phyloP scores from a whole-genome alignment of 2,113 vertebrate species.

The Phyllostomus hastatus region DNA sequence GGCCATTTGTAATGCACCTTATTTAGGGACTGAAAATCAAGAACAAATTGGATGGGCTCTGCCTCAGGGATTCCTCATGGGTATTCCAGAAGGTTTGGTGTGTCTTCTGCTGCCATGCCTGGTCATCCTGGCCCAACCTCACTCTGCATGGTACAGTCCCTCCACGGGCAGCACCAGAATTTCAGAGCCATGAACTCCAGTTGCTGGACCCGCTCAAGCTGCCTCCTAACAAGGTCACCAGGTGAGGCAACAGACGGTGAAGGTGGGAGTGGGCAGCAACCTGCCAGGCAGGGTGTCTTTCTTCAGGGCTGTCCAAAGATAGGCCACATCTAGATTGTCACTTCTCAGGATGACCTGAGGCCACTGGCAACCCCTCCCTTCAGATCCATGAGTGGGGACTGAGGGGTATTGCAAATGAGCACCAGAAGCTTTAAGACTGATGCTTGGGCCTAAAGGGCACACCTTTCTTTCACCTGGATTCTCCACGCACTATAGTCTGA shows the following conservation, averaged over 20 bases:
- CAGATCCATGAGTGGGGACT: not conserved
- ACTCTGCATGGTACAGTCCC: fast-evolving
- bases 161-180: not conserved
- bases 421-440: not conserved
- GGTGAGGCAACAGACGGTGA: not conserved
- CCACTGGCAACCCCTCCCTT: not conserved
- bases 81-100: not conserved
- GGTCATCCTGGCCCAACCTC: too few species aligned
- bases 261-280: too few species aligned
- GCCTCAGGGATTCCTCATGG: not conserved
- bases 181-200: not conserved
- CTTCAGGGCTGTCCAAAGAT: not conserved
- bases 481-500: not conserved
- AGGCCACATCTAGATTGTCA: not conserved
- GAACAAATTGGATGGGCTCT: not conserved
- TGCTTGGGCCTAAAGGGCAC: not conserved
- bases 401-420: not conserved
- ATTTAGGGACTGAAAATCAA: not conserved
- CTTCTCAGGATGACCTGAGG: not conserved
- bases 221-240: not conserved
- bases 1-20: fast-evolving
- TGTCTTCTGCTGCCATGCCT: not conserved
- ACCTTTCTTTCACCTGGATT: not conserved
- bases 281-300: not conserved
- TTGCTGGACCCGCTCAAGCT: not conserved